These are phyloP conservation scores for Thunnus maccoyii DNA, from an alignment of 2,113 vertebrate genomes.

Conservation along the genomic window DNA sequence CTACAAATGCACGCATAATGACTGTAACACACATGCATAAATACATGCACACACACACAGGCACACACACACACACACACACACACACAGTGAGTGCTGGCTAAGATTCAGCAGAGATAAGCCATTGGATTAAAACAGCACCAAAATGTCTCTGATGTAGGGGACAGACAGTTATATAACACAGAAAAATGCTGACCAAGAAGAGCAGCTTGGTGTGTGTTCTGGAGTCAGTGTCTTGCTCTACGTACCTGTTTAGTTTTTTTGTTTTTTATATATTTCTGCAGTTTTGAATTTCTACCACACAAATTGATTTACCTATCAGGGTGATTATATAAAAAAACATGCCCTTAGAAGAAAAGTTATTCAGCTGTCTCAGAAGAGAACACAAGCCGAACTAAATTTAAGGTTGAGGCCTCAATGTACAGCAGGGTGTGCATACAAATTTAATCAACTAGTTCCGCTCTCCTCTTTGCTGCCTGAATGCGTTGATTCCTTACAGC, in stretches of 20 bases:
- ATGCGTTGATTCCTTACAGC: constrained; percentile 47
- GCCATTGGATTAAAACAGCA: constrained; percentile 66
- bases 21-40: constrained; percentile 22
- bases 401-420: constrained; percentile 52
- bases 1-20: constrained; percentile 49
- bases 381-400: constrained; percentile 10
- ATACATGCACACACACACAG: constrained; percentile 9
- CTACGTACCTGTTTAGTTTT: not conserved
- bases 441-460: constrained; percentile 64
- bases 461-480: constrained; percentile 56
- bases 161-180: constrained; percentile 70
- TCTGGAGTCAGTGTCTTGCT: not conserved
- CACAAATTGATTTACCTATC: not conserved
- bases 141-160: constrained; percentile 56
- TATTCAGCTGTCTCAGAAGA: not conserved
- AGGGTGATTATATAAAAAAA: not conserved
- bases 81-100: not conserved
- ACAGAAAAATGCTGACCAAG: constrained; percentile 62
- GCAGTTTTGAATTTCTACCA: not conserved
- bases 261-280: not conserved
- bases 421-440: constrained; percentile 68
- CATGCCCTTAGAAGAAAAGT: not conserved
- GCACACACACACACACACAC: constrained; percentile 20
- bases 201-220: constrained; percentile 28
- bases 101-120: constrained; percentile 59